Conservation (phyloP, 2,888 invertebrate species). For the Apodemia hepburni region DNA sequence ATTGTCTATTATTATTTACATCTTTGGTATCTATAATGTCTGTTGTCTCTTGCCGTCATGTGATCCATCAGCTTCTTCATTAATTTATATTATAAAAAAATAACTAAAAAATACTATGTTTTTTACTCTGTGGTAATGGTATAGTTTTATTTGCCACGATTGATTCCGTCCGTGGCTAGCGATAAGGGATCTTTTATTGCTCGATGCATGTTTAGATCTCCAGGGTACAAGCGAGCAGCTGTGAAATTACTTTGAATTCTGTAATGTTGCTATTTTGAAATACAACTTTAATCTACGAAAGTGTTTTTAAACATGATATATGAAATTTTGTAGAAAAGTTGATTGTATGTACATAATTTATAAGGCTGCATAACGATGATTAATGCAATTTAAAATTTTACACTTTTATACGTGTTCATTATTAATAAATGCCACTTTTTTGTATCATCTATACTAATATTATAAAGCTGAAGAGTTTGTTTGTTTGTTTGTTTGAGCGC, state of each 20-base stretch:
- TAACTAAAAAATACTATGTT: not conserved
- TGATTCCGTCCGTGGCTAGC: constrained; percentile 23
- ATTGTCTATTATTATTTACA: too few species aligned
- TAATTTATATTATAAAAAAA: too few species aligned
- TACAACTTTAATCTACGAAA: not conserved
- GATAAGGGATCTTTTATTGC: constrained; percentile 55
- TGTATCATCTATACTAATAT: too few species aligned
- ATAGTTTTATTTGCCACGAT: constrained; percentile 13
- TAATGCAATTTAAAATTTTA: not conserved
- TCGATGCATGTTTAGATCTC: constrained; percentile 38
- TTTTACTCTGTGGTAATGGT: constrained; percentile 1
- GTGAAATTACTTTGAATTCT: not conserved
- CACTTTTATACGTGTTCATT: too few species aligned
- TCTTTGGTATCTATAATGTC: too few species aligned
- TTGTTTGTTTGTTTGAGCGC: too few species aligned
- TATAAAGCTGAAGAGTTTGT: too few species aligned
- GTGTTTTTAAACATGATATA: not conserved
- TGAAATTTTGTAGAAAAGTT: not conserved
- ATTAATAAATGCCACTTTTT: too few species aligned
- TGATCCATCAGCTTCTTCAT: too few species aligned
- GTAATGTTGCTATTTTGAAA: constrained; percentile 3
- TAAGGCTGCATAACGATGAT: not conserved
- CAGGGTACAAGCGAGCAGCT: constrained; percentile 23
- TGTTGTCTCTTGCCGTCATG: too few species aligned
- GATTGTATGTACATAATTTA: not conserved